A percentile compares a stretch with the other conserved stretches of the same genome.
Conservation (phyloP, 2,888 invertebrate species). For the Idaea dimidiata region DNA sequence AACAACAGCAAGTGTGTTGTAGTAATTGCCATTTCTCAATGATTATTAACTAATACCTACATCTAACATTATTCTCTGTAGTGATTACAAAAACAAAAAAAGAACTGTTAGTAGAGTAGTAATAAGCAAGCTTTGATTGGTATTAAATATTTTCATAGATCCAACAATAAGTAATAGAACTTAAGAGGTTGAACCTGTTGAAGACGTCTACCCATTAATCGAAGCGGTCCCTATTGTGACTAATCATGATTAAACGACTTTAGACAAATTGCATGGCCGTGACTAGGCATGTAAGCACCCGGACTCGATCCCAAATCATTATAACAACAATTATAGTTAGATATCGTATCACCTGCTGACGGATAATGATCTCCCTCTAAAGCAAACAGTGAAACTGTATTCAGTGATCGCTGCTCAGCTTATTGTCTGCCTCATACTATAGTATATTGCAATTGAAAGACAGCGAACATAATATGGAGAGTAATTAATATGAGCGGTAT, state of each 20-base stretch:
- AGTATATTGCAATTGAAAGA: conserved; percentile 41
- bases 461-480: conserved; percentile 8
- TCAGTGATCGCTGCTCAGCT: conserved; percentile 47
- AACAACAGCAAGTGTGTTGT: not conserved
- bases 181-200: conserved; percentile 52
- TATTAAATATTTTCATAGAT: conserved; percentile 5
- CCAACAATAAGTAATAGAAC: conserved; percentile 14
- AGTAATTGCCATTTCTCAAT: not conserved
- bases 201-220: conserved; percentile 69
- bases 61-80: not conserved
- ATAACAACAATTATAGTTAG: conserved; percentile 80
- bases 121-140: not conserved
- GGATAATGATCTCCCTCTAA: conserved; percentile 74
- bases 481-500: not conserved
- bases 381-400: conserved; percentile 67
- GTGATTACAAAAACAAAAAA: no score
- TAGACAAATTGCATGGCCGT: conserved; percentile 80
- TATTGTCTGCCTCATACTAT: conserved; percentile 38
- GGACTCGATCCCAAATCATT: conserved; percentile 75
- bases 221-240: conserved; percentile 76
- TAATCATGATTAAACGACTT: conserved; percentile 81
- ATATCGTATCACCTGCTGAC: conserved; percentile 77
- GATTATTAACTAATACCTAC: not conserved
- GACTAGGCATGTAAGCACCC: conserved; percentile 75
- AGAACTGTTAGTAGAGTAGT: not conserved